Conservation (phyloP, 1,140 invertebrate genomes). For the Whitmania pigra region DNA sequence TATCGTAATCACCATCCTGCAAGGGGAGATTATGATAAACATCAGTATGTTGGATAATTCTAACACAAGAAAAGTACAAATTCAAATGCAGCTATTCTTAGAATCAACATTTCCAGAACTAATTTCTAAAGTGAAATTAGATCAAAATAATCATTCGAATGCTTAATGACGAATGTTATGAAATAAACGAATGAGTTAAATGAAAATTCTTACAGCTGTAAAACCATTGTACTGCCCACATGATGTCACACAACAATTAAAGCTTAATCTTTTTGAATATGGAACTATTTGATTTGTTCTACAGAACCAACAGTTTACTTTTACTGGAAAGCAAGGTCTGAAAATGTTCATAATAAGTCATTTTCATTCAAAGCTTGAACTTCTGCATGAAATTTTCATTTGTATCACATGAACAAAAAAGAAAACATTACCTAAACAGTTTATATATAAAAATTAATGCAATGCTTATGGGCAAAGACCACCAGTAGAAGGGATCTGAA, state of each 20-base stretch:
- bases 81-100: no score
- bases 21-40: background rate
- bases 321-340: background rate
- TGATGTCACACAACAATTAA: background rate
- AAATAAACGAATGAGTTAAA: background rate
- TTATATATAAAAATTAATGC: no score
- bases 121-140: background rate
- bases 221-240: slow-evolving; percentile 10
- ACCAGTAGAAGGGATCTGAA: no score
- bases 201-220: background rate
- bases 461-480: no score
- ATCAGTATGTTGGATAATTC: background rate
- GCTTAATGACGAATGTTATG: no score
- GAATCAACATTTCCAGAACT: background rate
- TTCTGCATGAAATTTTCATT: no score
- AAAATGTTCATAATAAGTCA: no score
- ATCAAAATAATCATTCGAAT: no score
- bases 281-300: background rate
- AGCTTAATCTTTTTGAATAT: background rate
- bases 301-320: slow-evolving; percentile 11
- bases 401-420: no score
- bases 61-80: no score
- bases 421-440: no score
- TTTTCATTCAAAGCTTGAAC: background rate
- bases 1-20: slow-evolving; percentile 9